These are phyloP conservation scores for Spinibarbus caldwelli DNA, from an alignment of 2,797 vertebrate genomes.

Conservation along the genomic window DNA sequence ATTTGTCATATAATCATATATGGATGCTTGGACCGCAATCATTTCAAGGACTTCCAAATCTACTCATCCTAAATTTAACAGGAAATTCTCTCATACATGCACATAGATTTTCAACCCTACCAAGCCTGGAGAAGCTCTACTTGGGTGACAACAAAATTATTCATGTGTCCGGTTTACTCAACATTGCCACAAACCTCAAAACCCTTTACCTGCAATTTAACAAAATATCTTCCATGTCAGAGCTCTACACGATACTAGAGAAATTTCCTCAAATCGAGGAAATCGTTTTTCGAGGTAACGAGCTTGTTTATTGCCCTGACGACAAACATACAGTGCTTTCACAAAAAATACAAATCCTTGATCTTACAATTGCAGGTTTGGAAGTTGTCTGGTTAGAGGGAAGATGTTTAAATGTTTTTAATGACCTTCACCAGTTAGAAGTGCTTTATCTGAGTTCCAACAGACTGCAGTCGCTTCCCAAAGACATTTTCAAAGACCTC, in stretches of 20 bases:
- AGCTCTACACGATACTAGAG: constrained; percentile 74
- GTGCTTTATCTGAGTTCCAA: constrained; percentile 78
- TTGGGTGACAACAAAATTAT: constrained; percentile 81
- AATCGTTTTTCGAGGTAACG: constrained; percentile 78
- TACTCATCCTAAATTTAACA: constrained; percentile 75
- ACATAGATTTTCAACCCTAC: constrained; percentile 58
- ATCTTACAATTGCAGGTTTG: constrained; percentile 77
- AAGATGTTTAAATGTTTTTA: constrained; percentile 79
- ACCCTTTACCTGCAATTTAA: constrained; percentile 78
- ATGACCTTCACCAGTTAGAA: constrained; percentile 67
- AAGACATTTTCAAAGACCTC: constrained; percentile 78
- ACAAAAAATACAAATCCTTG: constrained; percentile 70
- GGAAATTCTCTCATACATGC: constrained; percentile 82
- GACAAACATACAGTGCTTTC: constrained; percentile 37
- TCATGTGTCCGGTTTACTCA: accelerated
- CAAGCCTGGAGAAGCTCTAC: constrained; percentile 64
- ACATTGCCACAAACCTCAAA: constrained; percentile 52
- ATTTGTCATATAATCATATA: constrained; percentile 88
- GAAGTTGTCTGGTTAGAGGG: constrained; percentile 75
- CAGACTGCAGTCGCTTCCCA: constrained; percentile 78
- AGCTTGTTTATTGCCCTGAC: background rate
- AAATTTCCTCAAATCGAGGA: constrained; percentile 62
- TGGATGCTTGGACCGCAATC: constrained; percentile 73
- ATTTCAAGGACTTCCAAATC: constrained; percentile 74
- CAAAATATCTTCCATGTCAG: constrained; percentile 72